Evolutionary conservation across 2,888 invertebrate genomes (phyloP).

Genomic region (Volucella zonaria): DNA sequence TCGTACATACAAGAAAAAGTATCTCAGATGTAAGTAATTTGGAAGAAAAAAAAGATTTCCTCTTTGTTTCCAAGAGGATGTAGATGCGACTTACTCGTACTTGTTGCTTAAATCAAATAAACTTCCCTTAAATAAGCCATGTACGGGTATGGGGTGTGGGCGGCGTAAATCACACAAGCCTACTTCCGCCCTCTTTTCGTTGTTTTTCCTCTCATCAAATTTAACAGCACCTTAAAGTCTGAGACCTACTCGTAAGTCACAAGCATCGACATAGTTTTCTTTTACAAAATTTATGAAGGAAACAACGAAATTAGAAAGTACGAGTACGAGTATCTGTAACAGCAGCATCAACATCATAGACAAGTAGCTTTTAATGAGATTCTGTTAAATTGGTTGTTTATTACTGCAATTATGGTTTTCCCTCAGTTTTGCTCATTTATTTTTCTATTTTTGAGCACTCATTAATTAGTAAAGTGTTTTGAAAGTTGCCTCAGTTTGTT

Average conservation of each 20-base stretch:
- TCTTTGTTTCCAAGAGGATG: too few relatives aligned
- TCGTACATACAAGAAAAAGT: slow-evolving; percentile 1
- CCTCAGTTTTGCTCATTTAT: slow-evolving; percentile 7
- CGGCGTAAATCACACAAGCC: neutral
- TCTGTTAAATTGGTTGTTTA: slow-evolving; percentile 48
- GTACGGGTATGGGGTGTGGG: too few relatives aligned
- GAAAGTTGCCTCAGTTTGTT: slow-evolving; percentile 15
- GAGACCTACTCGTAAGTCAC: neutral
- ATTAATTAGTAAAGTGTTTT: slow-evolving; percentile 44
- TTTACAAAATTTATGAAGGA: neutral
- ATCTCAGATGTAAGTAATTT: slow-evolving; percentile 11
- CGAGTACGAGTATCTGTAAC: slow-evolving; percentile 29
- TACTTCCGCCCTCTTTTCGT: neutral
- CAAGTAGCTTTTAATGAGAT: slow-evolving; percentile 47
- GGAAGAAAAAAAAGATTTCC: neutral
- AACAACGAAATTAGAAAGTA: slow-evolving; percentile 51
- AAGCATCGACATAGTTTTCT: neutral
- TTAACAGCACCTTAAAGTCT: neutral
- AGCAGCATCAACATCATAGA: neutral
- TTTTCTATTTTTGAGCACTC: slow-evolving; percentile 16
- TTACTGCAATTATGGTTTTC: slow-evolving; percentile 42
- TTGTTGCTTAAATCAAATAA: too few relatives aligned
- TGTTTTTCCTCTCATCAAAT: neutral
- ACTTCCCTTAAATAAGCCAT: too few relatives aligned
- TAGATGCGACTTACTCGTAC: neutral